A percentile compares a stretch with the other conserved stretches of the same genome.
phyloP scores from a whole-genome alignment of 2,113 vertebrate species.

The Hemiprocne comata region DNA sequence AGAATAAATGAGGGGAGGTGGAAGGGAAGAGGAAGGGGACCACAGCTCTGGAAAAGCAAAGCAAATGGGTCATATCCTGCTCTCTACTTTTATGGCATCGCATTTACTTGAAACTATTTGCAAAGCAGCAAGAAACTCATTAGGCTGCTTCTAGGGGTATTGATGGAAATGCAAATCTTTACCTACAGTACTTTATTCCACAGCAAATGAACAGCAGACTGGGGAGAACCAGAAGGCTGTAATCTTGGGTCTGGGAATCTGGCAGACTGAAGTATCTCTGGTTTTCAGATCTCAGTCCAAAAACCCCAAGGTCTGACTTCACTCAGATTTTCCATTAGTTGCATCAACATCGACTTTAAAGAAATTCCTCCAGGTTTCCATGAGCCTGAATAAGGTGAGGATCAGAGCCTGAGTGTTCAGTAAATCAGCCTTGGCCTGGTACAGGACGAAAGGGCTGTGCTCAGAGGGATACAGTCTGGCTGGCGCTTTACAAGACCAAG shows the following conservation, averaged over 20 bases:
- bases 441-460: not conserved
- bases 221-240: not conserved
- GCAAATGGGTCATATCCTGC: not conserved
- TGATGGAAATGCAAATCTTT: slow-evolving; percentile 44
- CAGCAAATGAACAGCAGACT: not conserved
- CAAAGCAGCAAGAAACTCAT: slow-evolving; percentile 40
- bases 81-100: not conserved
- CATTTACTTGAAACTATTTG: slow-evolving; percentile 13
- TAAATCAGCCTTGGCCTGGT: not conserved
- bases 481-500: not conserved
- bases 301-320: not conserved
- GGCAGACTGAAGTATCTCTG: not conserved
- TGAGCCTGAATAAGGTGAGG: not conserved
- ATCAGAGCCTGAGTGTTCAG: not conserved
- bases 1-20: not conserved
- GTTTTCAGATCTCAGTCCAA: not conserved
- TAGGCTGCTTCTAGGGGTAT: not conserved
- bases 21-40: not conserved
- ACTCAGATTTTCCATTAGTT: not conserved
- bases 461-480: not conserved
- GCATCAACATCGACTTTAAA: not conserved
- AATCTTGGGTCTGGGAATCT: not conserved
- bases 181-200: not conserved
- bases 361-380: not conserved
- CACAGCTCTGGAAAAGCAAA: not conserved